phyloP scores from a whole-genome alignment of 2,113 vertebrate genomes.

The Triplophysa siluroides region DNA sequence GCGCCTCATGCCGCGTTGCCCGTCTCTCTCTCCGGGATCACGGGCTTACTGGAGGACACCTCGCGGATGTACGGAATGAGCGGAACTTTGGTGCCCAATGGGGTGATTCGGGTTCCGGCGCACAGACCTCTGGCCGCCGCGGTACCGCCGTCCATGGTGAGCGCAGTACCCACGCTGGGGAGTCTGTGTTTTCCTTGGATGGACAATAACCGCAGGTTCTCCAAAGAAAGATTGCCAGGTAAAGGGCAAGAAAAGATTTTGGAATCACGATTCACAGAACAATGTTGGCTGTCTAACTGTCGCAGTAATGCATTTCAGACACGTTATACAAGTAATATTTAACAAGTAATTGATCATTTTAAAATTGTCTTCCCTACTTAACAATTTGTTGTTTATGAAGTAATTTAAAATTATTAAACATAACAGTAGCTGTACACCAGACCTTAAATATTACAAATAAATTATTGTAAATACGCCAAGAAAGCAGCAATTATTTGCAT shows the following conservation, averaged over 20 bases:
- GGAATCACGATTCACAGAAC: background rate
- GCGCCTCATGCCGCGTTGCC: constrained; percentile 84
- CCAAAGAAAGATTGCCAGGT: constrained; percentile 93
- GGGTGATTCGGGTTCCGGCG: constrained; percentile 90
- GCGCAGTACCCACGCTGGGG: constrained; percentile 72
- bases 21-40: constrained; percentile 84
- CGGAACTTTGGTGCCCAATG: constrained; percentile 82
- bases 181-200: constrained; percentile 88
- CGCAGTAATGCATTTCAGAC: background rate
- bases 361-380: too few species aligned
- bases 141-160: constrained; percentile 69
- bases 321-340: too few species aligned
- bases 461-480: too few species aligned
- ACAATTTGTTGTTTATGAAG: too few species aligned
- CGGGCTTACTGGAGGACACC: constrained; percentile 84
- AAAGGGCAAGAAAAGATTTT: constrained; percentile 51
- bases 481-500: too few species aligned
- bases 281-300: background rate
- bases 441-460: too few species aligned
- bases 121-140: constrained; percentile 83
- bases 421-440: too few species aligned
- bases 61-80: constrained; percentile 85
- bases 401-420: too few species aligned
- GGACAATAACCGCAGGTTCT: constrained; percentile 82
- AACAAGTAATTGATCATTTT: background rate